phyloP scores from a whole-genome alignment of 2,797 vertebrate species.

The Eidolon dupreanum region DNA sequence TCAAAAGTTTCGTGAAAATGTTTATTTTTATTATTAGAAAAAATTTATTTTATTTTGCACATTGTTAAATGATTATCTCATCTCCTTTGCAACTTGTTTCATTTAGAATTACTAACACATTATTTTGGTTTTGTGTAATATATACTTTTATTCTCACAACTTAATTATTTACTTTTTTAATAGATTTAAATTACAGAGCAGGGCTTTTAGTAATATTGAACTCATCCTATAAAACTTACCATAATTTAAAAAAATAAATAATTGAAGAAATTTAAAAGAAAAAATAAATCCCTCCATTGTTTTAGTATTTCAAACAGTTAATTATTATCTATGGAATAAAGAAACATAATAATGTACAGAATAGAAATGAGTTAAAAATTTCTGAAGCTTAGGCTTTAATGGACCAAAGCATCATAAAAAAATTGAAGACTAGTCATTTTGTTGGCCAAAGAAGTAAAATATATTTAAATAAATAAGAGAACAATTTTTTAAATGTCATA shows the following conservation, averaged over 20 bases:
- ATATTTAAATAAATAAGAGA: not conserved
- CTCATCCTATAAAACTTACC: not conserved
- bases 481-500: not conserved
- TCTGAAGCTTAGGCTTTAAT: not conserved
- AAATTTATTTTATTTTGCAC: not conserved
- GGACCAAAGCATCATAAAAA: not conserved
- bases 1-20: not conserved
- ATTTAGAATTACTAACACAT: not conserved
- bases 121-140: not conserved
- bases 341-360: not conserved
- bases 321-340: constrained; percentile 5
- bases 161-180: constrained; percentile 8
- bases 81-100: not conserved
- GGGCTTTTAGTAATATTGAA: not conserved
- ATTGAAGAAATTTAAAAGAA: not conserved
- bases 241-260: not conserved
- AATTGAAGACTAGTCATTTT: not conserved
- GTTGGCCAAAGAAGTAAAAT: not conserved
- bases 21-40: not conserved
- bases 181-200: not conserved
- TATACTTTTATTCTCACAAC: not conserved
- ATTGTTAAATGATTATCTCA: not conserved
- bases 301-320: constrained; percentile 10
- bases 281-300: not conserved
- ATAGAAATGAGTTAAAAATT: not conserved